Evolutionary conservation across 1,140 invertebrate species (phyloP), one percentile per base, ranked within the genome.

Genomic region (Leptinotarsa texana): DNA sequence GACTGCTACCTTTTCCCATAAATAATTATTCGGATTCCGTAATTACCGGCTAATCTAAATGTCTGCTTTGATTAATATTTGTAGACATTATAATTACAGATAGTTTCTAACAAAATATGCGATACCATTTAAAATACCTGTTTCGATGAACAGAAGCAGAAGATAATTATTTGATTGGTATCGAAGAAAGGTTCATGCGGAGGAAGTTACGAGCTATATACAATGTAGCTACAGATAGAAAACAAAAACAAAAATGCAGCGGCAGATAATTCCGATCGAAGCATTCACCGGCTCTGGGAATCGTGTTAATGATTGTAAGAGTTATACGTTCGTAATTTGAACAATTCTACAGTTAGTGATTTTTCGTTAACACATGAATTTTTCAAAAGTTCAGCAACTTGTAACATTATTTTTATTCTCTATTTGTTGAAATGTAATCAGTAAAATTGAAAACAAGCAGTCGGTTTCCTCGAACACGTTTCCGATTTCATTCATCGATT

Each of bases 71-170:
- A 71, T 71, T 71, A 71, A 71, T 71, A 71, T 71, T 71, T 49
- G 69, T 71, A 71, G 69, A 71, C 69, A 57, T 57, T 57, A 71
- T 71, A 71, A 71, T 71, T 71, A 49, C 69, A 62, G 51, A 71
- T 71, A 62, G 69, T 71, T 71, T 71, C 69, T 27, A 71, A 71
- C 69, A 62, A 71, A 71, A 71, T 71, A 71, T 71, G 69, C 69
- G 69, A 71, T 71, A 71, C 69, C 22, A 71, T 71, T 71, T 71
- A 71, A 62, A 71, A 71, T 71, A 71, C 69, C 69, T 71, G 69
- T 71, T 71, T 62, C 48, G 69, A 71, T 71, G 69, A 71, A 71
- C 69, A 71, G 69, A 71, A 71, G 69, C 51, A 71, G 18, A 33
- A 21, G 57, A 71, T 71, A 71, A 71, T 71, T 71, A 71, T 57